Base-by-base conservation (phyloP, 1,140 invertebrate genomes). In the Sycophila sp. region DNA sequence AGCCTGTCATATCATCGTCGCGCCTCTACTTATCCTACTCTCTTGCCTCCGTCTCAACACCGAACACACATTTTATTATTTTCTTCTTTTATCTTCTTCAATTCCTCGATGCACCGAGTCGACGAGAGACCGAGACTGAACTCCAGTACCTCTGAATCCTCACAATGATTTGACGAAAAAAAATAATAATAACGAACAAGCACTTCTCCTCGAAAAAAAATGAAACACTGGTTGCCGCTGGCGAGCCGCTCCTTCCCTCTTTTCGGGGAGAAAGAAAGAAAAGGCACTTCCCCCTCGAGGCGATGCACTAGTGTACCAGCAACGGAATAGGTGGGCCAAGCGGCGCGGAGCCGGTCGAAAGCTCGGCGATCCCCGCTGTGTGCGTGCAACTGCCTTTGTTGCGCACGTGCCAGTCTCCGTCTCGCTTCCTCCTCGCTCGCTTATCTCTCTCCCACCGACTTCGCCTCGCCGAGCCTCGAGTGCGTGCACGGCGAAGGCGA, bases 1-100 rank as follows among this genome's bases (percentile, higher is more conserved):
- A 76, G 76, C 76, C 70, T 78, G 76, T 79, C 78, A 83, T 81
- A 78, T 78, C 77, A 75, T 72, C 75, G 71, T 76, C 71, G 74
- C 69, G 65, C 55, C 58, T 70, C 55, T n/a, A 73, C 72, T 65
- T 75, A 78, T 79, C n/a, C n/a, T n/a, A n/a, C n/a, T n/a, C n/a
- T n/a, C n/a, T n/a, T n/a, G n/a, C n/a, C n/a, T n/a, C n/a, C n/a
- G n/a, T n/a, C n/a, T n/a, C n/a, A n/a, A n/a, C 42, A 47, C 42
- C 24, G 17, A 19, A 17, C 22, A 45, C 4, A 7, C 5, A 42
- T 45, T 45, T 45, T 45, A 45, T 47, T 47, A 2, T 5, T 28
- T 30, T 53, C 6, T 30, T 53, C 7, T 53, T 13, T 8, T 7
- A 11, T 26, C n/a, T n/a, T n/a, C n/a, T n/a, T n/a, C n/a, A n/a